Percentiles rank a stretch among this genome's conserved stretches.
These are phyloP conservation scores for Chymomyza amoena DNA, from an alignment of 2,888 invertebrate species.

Conservation along the genomic window DNA sequence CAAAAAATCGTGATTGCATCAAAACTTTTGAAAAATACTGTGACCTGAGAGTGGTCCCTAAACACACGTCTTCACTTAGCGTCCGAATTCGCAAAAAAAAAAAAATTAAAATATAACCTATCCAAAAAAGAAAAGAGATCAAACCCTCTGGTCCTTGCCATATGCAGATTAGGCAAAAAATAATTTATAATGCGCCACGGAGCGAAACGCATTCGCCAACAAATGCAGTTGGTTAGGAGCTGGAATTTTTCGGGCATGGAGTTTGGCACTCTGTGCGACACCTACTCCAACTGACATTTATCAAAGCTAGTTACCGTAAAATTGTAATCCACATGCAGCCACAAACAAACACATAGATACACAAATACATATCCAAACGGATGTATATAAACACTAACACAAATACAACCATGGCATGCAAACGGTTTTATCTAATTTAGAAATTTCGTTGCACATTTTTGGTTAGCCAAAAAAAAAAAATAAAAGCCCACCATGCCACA, in stretches of 20 bases:
- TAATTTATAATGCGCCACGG: slow-evolving; percentile 57
- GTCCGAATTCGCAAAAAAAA: not conserved
- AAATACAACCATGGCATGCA: slow-evolving; percentile 9
- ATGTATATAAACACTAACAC: slow-evolving; percentile 12
- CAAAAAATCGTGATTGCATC: too few species aligned
- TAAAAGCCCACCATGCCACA: not conserved
- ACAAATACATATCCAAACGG: slow-evolving; percentile 12
- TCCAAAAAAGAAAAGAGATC: not conserved
- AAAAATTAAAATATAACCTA: not conserved
- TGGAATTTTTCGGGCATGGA: slow-evolving; percentile 1
- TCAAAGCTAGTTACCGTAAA: slow-evolving; percentile 61
- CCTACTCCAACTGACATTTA: slow-evolving; percentile 41
- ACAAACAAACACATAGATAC: slow-evolving; percentile 5
- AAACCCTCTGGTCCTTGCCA: not conserved
- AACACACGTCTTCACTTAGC: too few species aligned
- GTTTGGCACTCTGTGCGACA: slow-evolving; percentile 11
- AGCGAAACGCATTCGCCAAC: slow-evolving; percentile 31
- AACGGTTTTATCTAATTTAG: slow-evolving; percentile 52
- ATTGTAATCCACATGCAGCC: slow-evolving; percentile 37
- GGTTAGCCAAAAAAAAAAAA: slow-evolving; percentile 31
- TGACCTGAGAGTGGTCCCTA: too few species aligned
- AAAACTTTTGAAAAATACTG: too few species aligned
- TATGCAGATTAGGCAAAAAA: slow-evolving; percentile 62
- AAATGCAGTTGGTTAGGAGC: slow-evolving; percentile 21
- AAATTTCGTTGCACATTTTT: slow-evolving; percentile 38